Base-by-base conservation (phyloP, 2,888 invertebrate genomes). In the Clunio marinus region DNA sequence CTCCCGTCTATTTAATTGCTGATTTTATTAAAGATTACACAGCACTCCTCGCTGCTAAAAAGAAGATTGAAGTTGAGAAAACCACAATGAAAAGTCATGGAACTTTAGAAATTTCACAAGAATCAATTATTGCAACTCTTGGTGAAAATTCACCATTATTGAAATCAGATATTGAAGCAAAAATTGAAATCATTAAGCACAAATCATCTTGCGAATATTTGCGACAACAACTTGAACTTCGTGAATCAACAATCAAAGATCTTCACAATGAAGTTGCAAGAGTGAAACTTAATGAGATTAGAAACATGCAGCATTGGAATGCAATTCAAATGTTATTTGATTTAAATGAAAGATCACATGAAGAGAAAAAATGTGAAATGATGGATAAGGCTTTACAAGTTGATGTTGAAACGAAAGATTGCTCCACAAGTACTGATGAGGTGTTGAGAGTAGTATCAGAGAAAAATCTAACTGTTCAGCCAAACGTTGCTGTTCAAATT, bases 301-400 rank as follows among this genome's bases (percentile, higher is more conserved):
- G 72, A 3, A 75, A 77, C 10, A 73, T 73, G 17, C 76, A 77
- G 69, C 79, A 79, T 66, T 78, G 78, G 78, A 76, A 76, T 51
- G 77, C 77, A 1, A 75, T 79, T 25, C 73, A 74, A 17, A 76
- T 77, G 1, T 60, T 79, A 17, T 79, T 78, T 27, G 72, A 72
- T 1, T 57, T 55, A 8, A 35, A 58, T n/a, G 13, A 41, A 22
- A 15, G 46, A 10, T 4, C 13, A 20, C n/a, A 25, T 37, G 45
- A 57, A 13, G 45, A 20, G 8, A 22, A 3, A 13, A 15, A 51
- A 15, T 8, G 20, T 27, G 27, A 22, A 32, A 57, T 22, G 35
- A 13, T 20, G n/a, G 66, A 69, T 5, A 45, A 71, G 62, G 60
- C 22, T 51, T 37, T 63, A 22, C 73, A 73, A 69, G 69, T 70